These are phyloP conservation scores for Flexamia atlantica DNA, from an alignment of 2,888 invertebrate genomes.

Conservation along the genomic window DNA sequence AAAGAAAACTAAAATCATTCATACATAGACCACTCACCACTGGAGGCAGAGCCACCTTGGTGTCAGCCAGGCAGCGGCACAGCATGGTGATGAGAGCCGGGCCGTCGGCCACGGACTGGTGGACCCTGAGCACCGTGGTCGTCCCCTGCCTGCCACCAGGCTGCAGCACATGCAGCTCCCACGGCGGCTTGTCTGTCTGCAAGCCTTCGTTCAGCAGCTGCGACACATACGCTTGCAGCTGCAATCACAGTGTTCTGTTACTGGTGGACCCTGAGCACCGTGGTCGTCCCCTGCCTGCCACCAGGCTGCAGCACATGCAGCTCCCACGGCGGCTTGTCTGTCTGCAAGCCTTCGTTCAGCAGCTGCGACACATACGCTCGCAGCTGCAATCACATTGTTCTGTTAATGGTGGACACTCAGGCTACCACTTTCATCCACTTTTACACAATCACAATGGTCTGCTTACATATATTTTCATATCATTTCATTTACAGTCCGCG, in stretches of 20 bases:
- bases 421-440: too few species aligned
- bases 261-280: conserved; percentile 76
- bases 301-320: conserved; percentile 75
- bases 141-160: conserved; percentile 70
- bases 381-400: conserved; percentile 66
- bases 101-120: conserved; percentile 77
- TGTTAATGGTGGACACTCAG: too few species aligned
- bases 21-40: conserved; percentile 70
- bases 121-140: conserved; percentile 74
- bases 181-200: conserved; percentile 75
- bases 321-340: conserved; percentile 77
- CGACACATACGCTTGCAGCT: conserved; percentile 75
- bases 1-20: too few species aligned
- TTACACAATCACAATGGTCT: too few species aligned
- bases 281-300: conserved; percentile 64
- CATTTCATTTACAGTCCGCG: too few species aligned
- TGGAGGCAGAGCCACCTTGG: conserved; percentile 69
- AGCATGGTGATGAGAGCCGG: conserved; percentile 75
- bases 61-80: conserved; percentile 74
- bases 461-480: too few species aligned
- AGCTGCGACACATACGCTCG: conserved; percentile 75
- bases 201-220: conserved; percentile 74
- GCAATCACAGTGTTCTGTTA: conserved; percentile 63
- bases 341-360: conserved; percentile 74
- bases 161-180: conserved; percentile 77